A percentile compares a stretch with the other conserved stretches of the same genome.
phyloP scores from a whole-genome alignment of 2,888 invertebrate genomes.

The Agrochola lychnidis region DNA sequence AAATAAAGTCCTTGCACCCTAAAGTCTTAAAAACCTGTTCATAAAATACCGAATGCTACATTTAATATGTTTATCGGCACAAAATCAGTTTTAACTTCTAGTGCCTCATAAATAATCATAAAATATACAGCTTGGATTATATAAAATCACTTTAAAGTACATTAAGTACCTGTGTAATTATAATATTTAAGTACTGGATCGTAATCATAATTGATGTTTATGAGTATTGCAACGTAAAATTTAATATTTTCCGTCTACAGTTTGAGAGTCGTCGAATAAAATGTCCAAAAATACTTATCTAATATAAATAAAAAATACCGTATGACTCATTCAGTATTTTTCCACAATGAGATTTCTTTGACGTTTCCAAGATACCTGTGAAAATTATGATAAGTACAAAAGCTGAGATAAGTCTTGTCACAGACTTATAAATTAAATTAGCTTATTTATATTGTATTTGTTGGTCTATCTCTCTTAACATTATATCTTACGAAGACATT shows the following conservation, averaged over 20 bases:
- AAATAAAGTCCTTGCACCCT: not conserved
- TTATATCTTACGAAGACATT: not conserved
- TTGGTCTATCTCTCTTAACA: too few species aligned
- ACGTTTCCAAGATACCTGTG: not conserved
- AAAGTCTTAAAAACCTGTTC: not conserved
- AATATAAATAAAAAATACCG: not conserved
- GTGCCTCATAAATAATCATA: constrained; percentile 42
- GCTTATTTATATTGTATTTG: not conserved
- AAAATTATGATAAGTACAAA: too few species aligned
- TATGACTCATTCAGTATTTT: not conserved
- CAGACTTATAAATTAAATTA: not conserved
- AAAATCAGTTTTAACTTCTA: constrained; percentile 27
- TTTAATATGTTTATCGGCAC: constrained; percentile 18
- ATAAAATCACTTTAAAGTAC: constrained; percentile 39
- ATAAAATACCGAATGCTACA: not conserved
- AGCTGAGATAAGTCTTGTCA: too few species aligned
- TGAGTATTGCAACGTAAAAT: constrained; percentile 20
- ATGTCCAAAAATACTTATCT: not conserved
- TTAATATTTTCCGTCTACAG: not conserved
- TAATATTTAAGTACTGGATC: constrained; percentile 41
- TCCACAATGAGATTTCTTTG: not conserved
- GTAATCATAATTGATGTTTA: constrained; percentile 41
- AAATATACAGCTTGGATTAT: constrained; percentile 24
- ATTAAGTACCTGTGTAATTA: constrained; percentile 33
- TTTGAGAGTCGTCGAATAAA: not conserved